phyloP scores from a whole-genome alignment of 2,797 vertebrate species.

The Adelosebastes latens region DNA sequence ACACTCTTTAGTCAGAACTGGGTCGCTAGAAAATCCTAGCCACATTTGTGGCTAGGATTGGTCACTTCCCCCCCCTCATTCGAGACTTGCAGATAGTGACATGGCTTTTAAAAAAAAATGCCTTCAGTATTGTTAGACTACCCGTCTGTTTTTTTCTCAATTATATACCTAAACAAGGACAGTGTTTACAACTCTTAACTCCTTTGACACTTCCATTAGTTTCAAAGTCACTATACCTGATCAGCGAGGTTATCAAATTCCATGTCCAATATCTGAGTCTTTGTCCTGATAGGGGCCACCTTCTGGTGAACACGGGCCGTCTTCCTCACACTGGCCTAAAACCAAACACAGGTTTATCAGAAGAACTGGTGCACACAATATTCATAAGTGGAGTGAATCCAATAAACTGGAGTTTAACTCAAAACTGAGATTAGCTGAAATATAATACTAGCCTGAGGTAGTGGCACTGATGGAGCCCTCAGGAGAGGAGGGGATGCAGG shows the following conservation, averaged over 20 bases:
- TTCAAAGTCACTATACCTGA: conserved; percentile 56
- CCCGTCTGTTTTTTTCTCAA: no score
- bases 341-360: not conserved
- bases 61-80: not conserved
- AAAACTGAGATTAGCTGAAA: not conserved
- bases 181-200: not conserved
- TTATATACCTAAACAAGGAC: no score
- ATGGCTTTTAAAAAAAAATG: not conserved
- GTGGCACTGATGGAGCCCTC: not conserved
- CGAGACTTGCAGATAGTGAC: not conserved
- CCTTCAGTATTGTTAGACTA: no score
- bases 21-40: not conserved
- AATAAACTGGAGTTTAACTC: not conserved
- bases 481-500: conserved; percentile 24
- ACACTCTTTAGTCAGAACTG: not conserved
- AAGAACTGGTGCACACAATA: not conserved
- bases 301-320: not conserved
- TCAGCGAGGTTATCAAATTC: conserved; percentile 75
- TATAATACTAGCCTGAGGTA: conserved; percentile 19
- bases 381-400: not conserved
- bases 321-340: conserved; percentile 7
- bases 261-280: conserved; percentile 61
- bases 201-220: not conserved
- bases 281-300: conserved; percentile 1
- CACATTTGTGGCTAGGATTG: not conserved